phyloP scores from a whole-genome alignment of 30 jellyfish, hydroid and myxozoan genomes.

The Aurelia sp. region DNA sequence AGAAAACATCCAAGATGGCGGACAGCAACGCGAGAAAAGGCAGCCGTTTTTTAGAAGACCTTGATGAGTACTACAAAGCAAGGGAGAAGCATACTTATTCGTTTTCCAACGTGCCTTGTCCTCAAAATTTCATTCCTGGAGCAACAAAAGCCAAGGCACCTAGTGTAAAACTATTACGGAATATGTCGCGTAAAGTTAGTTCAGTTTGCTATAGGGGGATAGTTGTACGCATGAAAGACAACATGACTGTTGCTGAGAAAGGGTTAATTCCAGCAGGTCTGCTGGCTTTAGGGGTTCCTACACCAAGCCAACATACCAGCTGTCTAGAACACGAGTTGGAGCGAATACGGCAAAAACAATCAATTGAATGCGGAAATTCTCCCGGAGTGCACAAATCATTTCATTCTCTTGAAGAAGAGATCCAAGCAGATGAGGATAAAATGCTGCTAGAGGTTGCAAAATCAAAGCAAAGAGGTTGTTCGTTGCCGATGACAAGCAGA shows the following conservation, averaged over 20 bases:
- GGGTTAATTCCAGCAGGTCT: slow-evolving; percentile 78
- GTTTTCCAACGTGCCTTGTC: slow-evolving; percentile 63
- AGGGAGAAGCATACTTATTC: slow-evolving; percentile 40
- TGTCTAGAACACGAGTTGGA: slow-evolving; percentile 70
- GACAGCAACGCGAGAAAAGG: slow-evolving; percentile 20
- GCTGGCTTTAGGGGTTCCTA: slow-evolving; percentile 63
- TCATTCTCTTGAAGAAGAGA: background rate
- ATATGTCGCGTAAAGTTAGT: slow-evolving; percentile 53
- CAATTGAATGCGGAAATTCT: background rate
- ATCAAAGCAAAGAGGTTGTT: slow-evolving; percentile 34
- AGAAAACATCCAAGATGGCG: slow-evolving; percentile 15
- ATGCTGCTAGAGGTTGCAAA: slow-evolving; percentile 2
- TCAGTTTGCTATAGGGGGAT: slow-evolving; percentile 81
- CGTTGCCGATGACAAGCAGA: slow-evolving; percentile 46
- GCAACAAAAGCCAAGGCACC: slow-evolving; percentile 61
- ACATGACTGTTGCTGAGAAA: slow-evolving; percentile 61
- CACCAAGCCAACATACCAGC: slow-evolving; percentile 84
- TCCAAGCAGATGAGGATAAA: slow-evolving; percentile 14
- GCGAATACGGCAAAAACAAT: slow-evolving; percentile 43
- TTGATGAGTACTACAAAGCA: slow-evolving; percentile 55
- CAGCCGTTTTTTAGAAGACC: slow-evolving; percentile 49
- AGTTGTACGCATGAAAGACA: slow-evolving; percentile 51
- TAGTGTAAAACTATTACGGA: slow-evolving; percentile 12
- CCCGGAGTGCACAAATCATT: background rate
- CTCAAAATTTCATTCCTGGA: slow-evolving; percentile 92